These are phyloP conservation scores for Tricholaema leucomelas DNA, from an alignment of 2,113 vertebrate genomes.

Conservation along the genomic window DNA sequence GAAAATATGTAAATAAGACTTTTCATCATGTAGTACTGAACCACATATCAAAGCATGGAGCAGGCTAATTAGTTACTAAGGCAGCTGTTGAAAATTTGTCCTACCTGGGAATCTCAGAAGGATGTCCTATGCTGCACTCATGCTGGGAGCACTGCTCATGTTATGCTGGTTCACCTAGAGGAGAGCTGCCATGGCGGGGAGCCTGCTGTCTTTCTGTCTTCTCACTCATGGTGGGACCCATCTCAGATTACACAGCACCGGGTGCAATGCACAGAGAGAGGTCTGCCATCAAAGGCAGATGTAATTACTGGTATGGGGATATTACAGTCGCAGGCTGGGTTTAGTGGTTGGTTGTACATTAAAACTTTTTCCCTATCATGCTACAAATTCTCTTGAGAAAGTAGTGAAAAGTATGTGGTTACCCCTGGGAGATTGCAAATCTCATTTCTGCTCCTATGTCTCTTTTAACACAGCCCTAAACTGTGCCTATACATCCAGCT, in stretches of 20 bases:
- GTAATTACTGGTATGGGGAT: background rate
- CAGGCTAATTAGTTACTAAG: constrained; percentile 23
- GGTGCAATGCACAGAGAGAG: background rate
- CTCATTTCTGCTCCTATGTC: background rate
- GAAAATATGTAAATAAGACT: constrained; percentile 41
- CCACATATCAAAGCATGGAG: constrained; percentile 15
- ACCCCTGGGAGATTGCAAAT: background rate
- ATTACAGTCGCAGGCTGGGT: fast-evolving
- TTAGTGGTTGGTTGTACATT: background rate
- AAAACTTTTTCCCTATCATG: background rate
- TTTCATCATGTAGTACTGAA: constrained; percentile 37
- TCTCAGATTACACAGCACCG: background rate
- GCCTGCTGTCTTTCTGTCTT: background rate
- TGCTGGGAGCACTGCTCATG: background rate
- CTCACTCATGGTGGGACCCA: background rate
- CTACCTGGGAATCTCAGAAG: constrained; percentile 19
- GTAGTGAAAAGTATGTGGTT: background rate
- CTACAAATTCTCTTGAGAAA: background rate
- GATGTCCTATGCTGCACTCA: background rate
- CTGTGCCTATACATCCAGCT: background rate
- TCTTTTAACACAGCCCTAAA: background rate
- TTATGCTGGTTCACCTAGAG: fast-evolving
- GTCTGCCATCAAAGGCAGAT: background rate
- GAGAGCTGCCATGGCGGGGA: fast-evolving
- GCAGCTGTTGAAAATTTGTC: constrained; percentile 46